These are phyloP conservation scores for Hydroisotoma schaefferi DNA, from an alignment of 2,888 invertebrate genomes.

Conservation along the genomic window DNA sequence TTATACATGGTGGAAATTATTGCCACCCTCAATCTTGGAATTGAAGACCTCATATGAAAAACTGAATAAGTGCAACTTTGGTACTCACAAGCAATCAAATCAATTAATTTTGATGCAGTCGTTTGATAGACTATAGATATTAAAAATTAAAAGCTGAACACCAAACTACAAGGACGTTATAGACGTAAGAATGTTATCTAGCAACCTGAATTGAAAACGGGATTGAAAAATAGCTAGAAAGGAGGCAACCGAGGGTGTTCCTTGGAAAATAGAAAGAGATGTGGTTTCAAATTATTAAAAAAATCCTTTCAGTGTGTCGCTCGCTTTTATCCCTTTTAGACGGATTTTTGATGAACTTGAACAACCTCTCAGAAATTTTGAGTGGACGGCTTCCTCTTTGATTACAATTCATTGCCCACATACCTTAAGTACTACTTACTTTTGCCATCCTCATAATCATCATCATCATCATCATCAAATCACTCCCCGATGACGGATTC, in stretches of 20 bases:
- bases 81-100: no score
- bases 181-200: neutral
- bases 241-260: no score
- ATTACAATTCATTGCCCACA: slow-evolving; percentile 13
- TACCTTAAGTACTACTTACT: neutral
- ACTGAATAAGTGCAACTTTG: no score
- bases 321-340: slow-evolving; percentile 3
- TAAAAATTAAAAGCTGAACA: no score
- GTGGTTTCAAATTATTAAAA: neutral
- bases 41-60: no score
- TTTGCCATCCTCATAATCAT: slow-evolving; percentile 5
- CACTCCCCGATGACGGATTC: no score
- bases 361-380: neutral
- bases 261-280: neutral
- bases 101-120: no score
- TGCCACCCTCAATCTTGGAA: no score
- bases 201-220: no score
- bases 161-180: neutral
- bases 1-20: no score
- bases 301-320: neutral
- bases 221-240: no score
- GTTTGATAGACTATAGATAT: no score
- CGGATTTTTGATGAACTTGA: slow-evolving; percentile 9
- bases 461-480: neutral
- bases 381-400: slow-evolving; percentile 7